These are phyloP conservation scores for Hipparchia sbordonii DNA, from an alignment of 2,888 invertebrate genomes.

Conservation along the genomic window DNA sequence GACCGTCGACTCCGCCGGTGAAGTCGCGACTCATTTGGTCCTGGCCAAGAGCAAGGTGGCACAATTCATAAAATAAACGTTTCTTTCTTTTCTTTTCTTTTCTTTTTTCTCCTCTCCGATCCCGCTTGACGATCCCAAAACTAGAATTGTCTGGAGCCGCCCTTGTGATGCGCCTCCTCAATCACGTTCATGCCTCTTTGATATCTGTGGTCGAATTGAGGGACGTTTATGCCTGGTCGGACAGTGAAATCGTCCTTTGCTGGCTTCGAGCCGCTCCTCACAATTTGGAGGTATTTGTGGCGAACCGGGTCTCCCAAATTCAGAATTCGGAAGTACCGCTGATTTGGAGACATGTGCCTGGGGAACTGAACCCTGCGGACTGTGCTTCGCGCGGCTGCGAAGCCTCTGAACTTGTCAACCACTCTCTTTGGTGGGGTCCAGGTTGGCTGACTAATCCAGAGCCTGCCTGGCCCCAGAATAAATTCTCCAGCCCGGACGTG, in stretches of 20 bases:
- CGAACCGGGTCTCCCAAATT: neutral
- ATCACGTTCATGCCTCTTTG: neutral
- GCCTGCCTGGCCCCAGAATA: neutral
- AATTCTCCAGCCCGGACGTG: neutral
- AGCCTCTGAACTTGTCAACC: neutral
- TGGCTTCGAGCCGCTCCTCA: no score
- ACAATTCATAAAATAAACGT: no score
- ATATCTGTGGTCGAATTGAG: neutral
- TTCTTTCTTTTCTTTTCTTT: no score
- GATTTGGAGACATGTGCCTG: neutral
- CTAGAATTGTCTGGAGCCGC: conserved; percentile 29
- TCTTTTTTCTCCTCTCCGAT: conserved; percentile 25
- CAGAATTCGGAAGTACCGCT: neutral
- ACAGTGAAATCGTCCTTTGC: conserved; percentile 29
- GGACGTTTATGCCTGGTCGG: conserved; percentile 24
- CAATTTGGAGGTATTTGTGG: neutral
- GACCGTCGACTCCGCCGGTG: neutral
- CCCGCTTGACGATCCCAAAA: conserved; percentile 28
- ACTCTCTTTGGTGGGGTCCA: neutral
- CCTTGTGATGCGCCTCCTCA: conserved; percentile 18
- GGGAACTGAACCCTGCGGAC: neutral
- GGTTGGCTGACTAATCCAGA: neutral
- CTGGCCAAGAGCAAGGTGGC: conserved; percentile 31
- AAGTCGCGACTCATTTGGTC: conserved; percentile 20
- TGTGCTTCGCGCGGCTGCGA: neutral